Evolutionary conservation across 2,797 vertebrate species (phyloP), one percentile per base, ranked within the genome.

Genomic region (Cuniculus paca): DNA sequence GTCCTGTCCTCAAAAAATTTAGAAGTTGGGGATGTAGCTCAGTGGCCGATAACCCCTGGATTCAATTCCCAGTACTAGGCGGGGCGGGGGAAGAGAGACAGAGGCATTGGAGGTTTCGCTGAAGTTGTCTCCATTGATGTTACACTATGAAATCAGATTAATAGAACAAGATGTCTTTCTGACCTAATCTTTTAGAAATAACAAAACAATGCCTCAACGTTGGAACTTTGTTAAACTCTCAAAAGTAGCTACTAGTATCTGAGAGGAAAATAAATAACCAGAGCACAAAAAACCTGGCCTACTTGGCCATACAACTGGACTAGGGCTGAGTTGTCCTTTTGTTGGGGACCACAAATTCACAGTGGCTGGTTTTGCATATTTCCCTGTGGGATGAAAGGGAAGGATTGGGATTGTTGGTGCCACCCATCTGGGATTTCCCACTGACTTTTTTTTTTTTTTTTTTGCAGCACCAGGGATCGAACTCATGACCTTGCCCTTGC

Each of bases 111-210:
- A 87, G 26, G n/a, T 58, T 28, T 95, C 91, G 78, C 39, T 65
- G 42, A 95, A 52, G 42, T 78, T 83, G 14, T 84, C 6, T 83
- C 34, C 34, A 65, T 13, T 87, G 54, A 79, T 42, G 12, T 61
- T 39, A 81, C 60, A 68, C 5, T 58, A 36, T 78, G 54, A 61
- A 88, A n/a, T 95, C 86, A 72, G 81, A 61, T 82, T 48, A 96
- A 70, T n/a, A n/a, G 52, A 85, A 77, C 28, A 84, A 3, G 42
- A 20, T 95, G 74, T 77, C 28, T 61, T 45, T 86, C 8, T 81
- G 58, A 5, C 19, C 52, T 75, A 75, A 90, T 94, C 48, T 72
- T 91, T 58, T 36, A 83, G 78, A 94, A 92, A 52, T 80, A 52
- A 84, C 68, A 63, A 78, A 84, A 24, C 28, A 54, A 14, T 56